These are phyloP conservation scores for Bedellia somnulentella DNA, from an alignment of 2,888 invertebrate species.

Conservation along the genomic window DNA sequence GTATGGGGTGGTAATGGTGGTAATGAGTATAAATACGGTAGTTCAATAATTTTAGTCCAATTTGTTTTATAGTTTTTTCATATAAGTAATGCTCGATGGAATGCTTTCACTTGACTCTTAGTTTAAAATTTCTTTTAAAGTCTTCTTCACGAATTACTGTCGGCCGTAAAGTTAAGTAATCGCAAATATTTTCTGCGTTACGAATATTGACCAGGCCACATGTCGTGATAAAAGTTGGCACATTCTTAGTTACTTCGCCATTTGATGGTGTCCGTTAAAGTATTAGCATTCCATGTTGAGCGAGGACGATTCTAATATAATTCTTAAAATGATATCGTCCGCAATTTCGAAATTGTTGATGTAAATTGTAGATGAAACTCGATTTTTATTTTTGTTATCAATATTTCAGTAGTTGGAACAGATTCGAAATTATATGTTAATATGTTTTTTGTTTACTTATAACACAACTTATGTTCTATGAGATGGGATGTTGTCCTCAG, in stretches of 20 bases:
- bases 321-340: slow-evolving; percentile 61
- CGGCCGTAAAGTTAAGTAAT: too few species aligned
- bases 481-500: too few species aligned
- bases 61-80: slow-evolving; percentile 51
- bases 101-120: slow-evolving; percentile 27
- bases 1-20: slow-evolving; percentile 31
- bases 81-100: slow-evolving; percentile 37
- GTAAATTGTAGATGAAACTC: slow-evolving; percentile 32
- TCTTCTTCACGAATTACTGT: too few species aligned
- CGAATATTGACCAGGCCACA: too few species aligned
- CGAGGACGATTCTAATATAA: slow-evolving; percentile 59
- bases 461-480: too few species aligned
- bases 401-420: slow-evolving; percentile 32
- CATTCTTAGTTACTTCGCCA: too few species aligned
- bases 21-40: slow-evolving; percentile 26
- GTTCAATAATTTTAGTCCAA: slow-evolving; percentile 51
- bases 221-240: too few species aligned
- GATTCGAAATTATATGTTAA: slow-evolving; percentile 14
- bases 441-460: slow-evolving; percentile 11
- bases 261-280: too few species aligned
- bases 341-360: slow-evolving; percentile 49
- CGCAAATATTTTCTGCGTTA: too few species aligned
- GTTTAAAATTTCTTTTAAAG: slow-evolving; percentile 4
- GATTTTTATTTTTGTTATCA: slow-evolving; percentile 48
- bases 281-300: slow-evolving; percentile 8